These are phyloP conservation scores for Rhadinocentrus ornatus DNA, from an alignment of 2,797 vertebrate genomes.

Conservation along the genomic window DNA sequence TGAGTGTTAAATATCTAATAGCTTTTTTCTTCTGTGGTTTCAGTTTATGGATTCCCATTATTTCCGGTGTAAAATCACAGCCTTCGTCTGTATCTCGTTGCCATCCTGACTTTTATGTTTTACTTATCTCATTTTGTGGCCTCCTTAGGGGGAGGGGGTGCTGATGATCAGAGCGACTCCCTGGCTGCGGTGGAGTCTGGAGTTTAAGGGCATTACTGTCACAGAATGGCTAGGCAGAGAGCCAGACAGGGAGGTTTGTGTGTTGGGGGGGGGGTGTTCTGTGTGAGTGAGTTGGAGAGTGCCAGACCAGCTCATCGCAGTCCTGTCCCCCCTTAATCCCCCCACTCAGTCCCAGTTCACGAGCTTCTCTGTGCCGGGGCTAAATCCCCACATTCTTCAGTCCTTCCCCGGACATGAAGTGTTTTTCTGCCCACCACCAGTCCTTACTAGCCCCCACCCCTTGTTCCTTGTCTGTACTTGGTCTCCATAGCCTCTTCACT, in stretches of 20 bases:
- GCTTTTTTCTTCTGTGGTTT: neutral
- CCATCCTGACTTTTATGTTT: slow-evolving; percentile 35
- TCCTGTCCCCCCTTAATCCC: slow-evolving; percentile 74
- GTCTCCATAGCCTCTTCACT: slow-evolving; percentile 59
- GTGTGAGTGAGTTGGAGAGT: slow-evolving; percentile 38
- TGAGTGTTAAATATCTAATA: neutral
- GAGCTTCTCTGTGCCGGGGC: slow-evolving; percentile 66
- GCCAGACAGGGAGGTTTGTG: slow-evolving; percentile 64
- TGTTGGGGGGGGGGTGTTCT: slow-evolving; percentile 29
- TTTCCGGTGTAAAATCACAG: neutral
- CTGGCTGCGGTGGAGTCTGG: slow-evolving; percentile 63
- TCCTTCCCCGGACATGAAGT: slow-evolving; percentile 70
- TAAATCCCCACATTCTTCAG: slow-evolving; percentile 80
- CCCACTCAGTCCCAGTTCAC: slow-evolving; percentile 71
- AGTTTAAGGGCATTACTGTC: slow-evolving; percentile 79
- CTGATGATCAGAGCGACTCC: slow-evolving; percentile 50
- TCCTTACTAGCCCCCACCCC: slow-evolving; percentile 18
- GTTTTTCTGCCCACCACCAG: slow-evolving; percentile 54
- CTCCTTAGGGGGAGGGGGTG: slow-evolving; percentile 17
- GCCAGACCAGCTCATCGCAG: slow-evolving; percentile 75
- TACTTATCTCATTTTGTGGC: slow-evolving; percentile 42
- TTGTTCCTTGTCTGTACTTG: slow-evolving; percentile 42
- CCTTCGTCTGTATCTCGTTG: slow-evolving; percentile 20
- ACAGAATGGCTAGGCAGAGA: slow-evolving; percentile 70
- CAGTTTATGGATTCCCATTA: slow-evolving; percentile 5